A percentile compares a stretch with the other conserved stretches of the same genome.
phyloP scores from a whole-genome alignment of 2,113 vertebrate genomes.

The Chitala chitala region DNA sequence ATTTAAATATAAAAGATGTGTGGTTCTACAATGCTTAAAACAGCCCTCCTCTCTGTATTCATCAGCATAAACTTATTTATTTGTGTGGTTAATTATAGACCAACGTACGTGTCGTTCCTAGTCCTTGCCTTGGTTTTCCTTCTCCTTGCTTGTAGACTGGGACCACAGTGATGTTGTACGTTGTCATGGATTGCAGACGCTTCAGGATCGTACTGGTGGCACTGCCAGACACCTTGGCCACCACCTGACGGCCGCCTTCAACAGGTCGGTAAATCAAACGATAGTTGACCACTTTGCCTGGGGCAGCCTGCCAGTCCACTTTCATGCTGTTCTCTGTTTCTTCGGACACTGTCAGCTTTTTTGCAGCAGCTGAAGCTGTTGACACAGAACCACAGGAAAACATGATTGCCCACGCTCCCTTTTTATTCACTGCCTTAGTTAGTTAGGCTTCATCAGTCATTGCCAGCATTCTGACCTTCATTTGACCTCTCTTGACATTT shows the following conservation, averaged over 20 bases:
- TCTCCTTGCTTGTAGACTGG: conserved; percentile 83
- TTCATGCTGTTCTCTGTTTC: conserved; percentile 83
- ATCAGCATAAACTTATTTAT: conserved; percentile 28
- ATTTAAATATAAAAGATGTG: conserved; percentile 15
- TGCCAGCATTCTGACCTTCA: neutral
- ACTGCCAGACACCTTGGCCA: conserved; percentile 63
- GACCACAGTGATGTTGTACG: conserved; percentile 75
- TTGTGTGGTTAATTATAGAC: conserved; percentile 57
- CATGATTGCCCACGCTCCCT: too few relatives aligned
- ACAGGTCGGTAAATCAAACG: conserved; percentile 73
- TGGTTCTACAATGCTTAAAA: neutral
- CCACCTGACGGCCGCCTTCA: conserved; percentile 67
- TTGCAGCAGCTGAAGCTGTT: conserved; percentile 68
- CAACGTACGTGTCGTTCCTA: conserved; percentile 90
- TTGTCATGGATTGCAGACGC: conserved; percentile 74
- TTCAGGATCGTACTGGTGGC: conserved; percentile 70
- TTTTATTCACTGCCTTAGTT: too few relatives aligned
- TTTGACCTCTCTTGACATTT: neutral
- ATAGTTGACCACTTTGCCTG: conserved; percentile 76
- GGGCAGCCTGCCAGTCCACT: conserved; percentile 75
- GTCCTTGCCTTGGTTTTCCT: conserved; percentile 90
- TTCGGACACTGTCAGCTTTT: conserved; percentile 69
- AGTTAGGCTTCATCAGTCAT: neutral
- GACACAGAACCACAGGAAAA: too few relatives aligned
- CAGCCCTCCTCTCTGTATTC: neutral